Conservation (phyloP, 2,113 vertebrate species). For the Pimephales promelas region DNA sequence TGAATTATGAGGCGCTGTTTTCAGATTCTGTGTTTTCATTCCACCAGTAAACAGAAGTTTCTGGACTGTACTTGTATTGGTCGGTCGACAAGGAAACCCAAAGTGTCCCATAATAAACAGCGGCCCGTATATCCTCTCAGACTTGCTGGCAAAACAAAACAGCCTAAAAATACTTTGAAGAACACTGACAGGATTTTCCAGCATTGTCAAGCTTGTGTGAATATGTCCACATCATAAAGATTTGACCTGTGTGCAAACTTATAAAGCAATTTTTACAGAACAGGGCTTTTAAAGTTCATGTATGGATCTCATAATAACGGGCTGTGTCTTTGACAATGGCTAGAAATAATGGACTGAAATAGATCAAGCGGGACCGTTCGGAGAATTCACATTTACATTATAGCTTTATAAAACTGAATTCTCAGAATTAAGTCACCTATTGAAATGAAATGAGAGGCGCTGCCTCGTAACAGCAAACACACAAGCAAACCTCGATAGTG, state of each 20-base stretch:
- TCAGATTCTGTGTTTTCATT: background rate
- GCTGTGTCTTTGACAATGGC: background rate
- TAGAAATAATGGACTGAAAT: background rate
- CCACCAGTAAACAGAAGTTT: background rate
- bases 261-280: background rate
- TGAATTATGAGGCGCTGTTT: background rate
- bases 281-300: background rate
- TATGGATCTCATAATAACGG: background rate
- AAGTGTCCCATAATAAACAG: background rate
- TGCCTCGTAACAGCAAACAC: background rate
- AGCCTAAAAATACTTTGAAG: background rate
- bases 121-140: background rate
- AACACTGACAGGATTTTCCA: background rate
- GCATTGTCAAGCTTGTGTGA: background rate
- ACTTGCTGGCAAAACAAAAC: conserved; percentile 5
- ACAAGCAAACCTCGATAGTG: background rate
- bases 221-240: background rate
- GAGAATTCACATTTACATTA: background rate
- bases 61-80: background rate
- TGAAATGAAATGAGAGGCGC: background rate
- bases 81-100: background rate
- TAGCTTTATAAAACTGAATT: background rate
- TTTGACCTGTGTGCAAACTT: background rate
- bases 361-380: background rate
- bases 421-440: conserved; percentile 14